Evolutionary conservation across 2,113 vertebrate species (phyloP).

Genomic region (Plecturocebus donacophilus): DNA sequence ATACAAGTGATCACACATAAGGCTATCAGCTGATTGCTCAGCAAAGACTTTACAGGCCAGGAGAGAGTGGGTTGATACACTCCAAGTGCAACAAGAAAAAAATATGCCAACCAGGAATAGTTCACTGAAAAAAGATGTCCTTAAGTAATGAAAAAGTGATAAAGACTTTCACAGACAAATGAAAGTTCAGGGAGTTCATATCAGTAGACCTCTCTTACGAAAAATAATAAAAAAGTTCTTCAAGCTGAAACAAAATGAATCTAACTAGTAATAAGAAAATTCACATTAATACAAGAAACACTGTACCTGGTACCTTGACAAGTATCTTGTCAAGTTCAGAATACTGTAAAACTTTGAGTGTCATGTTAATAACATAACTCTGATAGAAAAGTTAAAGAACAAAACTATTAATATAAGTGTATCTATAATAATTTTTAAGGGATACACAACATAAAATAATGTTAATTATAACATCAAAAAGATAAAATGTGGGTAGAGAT

Average conservation of each 20-base stretch:
- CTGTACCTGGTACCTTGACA: neutral
- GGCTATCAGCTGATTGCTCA: neutral
- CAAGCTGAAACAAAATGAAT: neutral
- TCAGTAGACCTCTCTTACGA: neutral
- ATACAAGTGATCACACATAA: neutral
- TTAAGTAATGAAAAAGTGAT: neutral
- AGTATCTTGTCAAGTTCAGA: neutral
- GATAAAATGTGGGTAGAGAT: no score
- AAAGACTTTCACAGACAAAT: neutral
- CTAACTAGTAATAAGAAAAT: neutral
- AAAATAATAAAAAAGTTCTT: neutral
- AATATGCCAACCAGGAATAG: neutral
- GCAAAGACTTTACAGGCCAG: neutral
- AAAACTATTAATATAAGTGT: neutral
- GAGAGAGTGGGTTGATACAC: neutral
- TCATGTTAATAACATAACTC: neutral
- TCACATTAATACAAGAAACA: neutral
- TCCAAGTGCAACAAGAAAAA: neutral
- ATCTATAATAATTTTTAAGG: neutral
- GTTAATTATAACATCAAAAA: neutral
- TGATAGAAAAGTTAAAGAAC: neutral
- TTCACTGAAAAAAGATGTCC: neutral
- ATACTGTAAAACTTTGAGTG: neutral
- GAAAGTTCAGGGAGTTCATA: neutral
- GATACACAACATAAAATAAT: neutral